Evolutionary conservation across 1,140 invertebrate species (phyloP), one percentile per base, ranked within the genome.

Genomic region (Bombyx mandarina): DNA sequence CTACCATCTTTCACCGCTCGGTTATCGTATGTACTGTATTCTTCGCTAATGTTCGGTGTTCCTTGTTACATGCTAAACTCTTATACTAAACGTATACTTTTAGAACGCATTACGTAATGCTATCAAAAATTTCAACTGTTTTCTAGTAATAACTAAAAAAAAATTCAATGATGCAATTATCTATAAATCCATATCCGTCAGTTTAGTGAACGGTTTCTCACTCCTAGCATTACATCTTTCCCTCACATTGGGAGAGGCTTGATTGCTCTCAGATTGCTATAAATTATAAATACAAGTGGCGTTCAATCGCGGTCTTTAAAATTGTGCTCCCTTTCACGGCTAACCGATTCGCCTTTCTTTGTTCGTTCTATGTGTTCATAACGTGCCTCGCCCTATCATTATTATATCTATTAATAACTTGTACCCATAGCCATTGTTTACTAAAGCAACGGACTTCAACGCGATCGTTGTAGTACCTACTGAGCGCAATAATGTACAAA

Each of bases 341-440:
- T 72, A 74, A 80, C 65, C 79, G 82, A 86, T 79, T 84, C 76
- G 75, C 76, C 77, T 85, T 86, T 83, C 83, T 82, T 86, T 85
- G 78, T 78, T 79, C 70, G 61, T 61, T 68, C 64, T 63, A 61
- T 70, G 66, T 64, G 69, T 69, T 66, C 70, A 67, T 60, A 72
- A 60, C 55, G 56, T 45, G 63, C 69, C 69, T 68, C 66, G 69
- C 64, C 70, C 65, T 65, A 43, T 63, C 49, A 59, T 65, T 71
- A 69, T 71, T 69, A 42, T 48, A 71, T 59, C 63, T 62, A 66
- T 66, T 57, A 62, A 69, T 66, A 54, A 58, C 64, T 65, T 56
- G 35, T 18, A 18, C 51, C 47, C 43, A 44, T 44, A 49, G 52
- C 57, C 55, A 66, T 63, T 69, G 64, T 66, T 63, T 62, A 60